These are phyloP conservation scores for Megalops atlanticus DNA, from an alignment of 2,113 vertebrate species.

Conservation along the genomic window DNA sequence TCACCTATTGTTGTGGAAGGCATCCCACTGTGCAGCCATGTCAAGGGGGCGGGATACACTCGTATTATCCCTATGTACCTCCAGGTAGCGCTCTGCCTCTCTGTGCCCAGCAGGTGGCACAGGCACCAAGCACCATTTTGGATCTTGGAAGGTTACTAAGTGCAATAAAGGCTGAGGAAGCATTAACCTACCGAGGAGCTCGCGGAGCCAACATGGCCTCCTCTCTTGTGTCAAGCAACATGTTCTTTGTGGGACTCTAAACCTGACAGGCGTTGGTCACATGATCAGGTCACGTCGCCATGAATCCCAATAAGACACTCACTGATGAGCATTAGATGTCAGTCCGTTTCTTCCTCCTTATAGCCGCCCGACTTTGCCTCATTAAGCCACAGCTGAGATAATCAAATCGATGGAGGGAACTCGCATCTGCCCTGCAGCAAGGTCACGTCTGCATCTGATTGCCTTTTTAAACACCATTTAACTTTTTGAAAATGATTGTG, in stretches of 20 bases:
- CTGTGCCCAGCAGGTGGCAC: background rate
- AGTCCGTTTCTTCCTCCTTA: too few relatives aligned
- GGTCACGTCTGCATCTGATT: background rate
- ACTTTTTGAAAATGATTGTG: background rate
- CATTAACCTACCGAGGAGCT: too few relatives aligned
- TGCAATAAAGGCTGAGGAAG: background rate
- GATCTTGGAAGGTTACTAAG: background rate
- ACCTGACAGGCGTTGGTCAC: too few relatives aligned
- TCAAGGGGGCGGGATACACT: background rate
- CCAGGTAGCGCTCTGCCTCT: background rate
- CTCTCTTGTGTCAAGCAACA: background rate
- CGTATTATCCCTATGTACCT: background rate
- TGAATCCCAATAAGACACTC: background rate
- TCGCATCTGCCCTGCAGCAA: background rate
- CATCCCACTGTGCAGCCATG: background rate
- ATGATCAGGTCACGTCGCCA: background rate
- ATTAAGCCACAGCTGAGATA: background rate
- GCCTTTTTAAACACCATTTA: constrained; percentile 26
- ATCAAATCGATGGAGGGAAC: background rate
- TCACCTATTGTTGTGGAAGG: too few relatives aligned
- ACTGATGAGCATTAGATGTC: background rate
- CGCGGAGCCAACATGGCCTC: background rate
- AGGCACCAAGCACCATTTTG: background rate
- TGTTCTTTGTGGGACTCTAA: too few relatives aligned
- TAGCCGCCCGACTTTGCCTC: background rate